Evolutionary conservation across 2,113 vertebrate genomes (phyloP), one percentile per base, ranked within the genome.

Genomic region (Apodemus sylvaticus): DNA sequence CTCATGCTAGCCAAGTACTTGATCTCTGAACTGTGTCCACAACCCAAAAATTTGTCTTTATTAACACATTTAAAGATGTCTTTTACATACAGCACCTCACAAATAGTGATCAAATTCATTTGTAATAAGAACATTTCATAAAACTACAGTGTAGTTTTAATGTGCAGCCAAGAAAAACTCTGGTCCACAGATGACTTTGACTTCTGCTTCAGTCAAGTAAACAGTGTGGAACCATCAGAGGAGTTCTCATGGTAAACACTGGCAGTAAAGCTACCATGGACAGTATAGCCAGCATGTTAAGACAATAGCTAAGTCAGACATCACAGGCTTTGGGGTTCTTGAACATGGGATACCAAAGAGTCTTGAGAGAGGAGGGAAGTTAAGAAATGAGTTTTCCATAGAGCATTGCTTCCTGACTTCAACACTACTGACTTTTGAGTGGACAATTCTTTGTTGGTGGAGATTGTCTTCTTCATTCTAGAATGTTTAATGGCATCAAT

Each of bases 21-120:
- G 20, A 22, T 20, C 45, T n/a, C 29, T 94, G 87, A 39, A 7
- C 2, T 76, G 17, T 42, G 45, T 51, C 36, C 60, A 16, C 19
- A 55, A 26, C 14, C 20, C 48, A 12, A 60, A 83, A 68, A 36
- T 87, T 74, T 64, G 36, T n/a, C 79, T 93, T 64, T 74, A 89
- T 78, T 91, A 4, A 74, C 14, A 70, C 17, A n/a, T 64, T 92
- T 31, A 73, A 58, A 53, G 60, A 70, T 93, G 31, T 6, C 19
- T 55, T 34, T 92, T 94, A 83, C 58, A 87, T 64, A 79, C 45
- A 86, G 1, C 60, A 17, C 48, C 70, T 90, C 68, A 71, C 68
- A n/a, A 73, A 55, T 42, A 53, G 81, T 68, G 45, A 78, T 22
- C n/a, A 4, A 92, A 92, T 94, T 96, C 12, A 77, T 79, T 94